Conservation (phyloP, 2,113 vertebrate species). For the Hippotragus niger region DNA sequence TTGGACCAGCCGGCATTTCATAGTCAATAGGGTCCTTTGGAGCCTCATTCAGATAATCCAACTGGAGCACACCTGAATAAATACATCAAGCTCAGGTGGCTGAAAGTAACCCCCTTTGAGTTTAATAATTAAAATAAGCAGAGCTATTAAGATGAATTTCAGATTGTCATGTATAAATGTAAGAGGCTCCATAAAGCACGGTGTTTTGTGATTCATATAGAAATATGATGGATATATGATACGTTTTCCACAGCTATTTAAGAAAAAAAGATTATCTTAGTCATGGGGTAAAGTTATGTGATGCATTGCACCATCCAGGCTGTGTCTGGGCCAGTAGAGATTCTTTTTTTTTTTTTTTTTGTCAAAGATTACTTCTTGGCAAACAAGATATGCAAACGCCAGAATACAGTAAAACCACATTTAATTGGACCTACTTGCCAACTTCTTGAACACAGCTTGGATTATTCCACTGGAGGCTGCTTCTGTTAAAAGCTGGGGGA, state of each 20-base stretch:
- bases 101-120: constrained; percentile 21
- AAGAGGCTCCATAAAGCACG: constrained; percentile 20
- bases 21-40: constrained; percentile 65
- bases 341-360: constrained; percentile 65
- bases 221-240: constrained; percentile 44
- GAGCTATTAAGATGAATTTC: constrained; percentile 33
- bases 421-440: constrained; percentile 90
- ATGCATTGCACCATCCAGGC: constrained; percentile 74
- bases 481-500: constrained; percentile 88
- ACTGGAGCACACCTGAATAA: constrained; percentile 70
- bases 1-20: constrained; percentile 46
- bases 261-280: constrained; percentile 71
- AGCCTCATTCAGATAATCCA: constrained; percentile 62
- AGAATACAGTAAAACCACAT: constrained; percentile 90
- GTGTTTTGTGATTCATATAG: constrained; percentile 51
- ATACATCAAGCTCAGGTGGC: constrained; percentile 55
- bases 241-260: constrained; percentile 58
- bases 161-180: constrained; percentile 58
- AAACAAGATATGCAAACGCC: constrained; percentile 88
- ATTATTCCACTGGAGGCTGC: constrained; percentile 88
- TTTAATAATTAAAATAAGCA: constrained; percentile 71
- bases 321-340: constrained; percentile 77
- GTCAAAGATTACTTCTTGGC: constrained; percentile 87
- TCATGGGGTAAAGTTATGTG: constrained; percentile 75
- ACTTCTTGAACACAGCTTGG: constrained; percentile 90